These are phyloP conservation scores for Chionoecetes opilio DNA, from an alignment of 1,140 invertebrate genomes.

Conservation along the genomic window DNA sequence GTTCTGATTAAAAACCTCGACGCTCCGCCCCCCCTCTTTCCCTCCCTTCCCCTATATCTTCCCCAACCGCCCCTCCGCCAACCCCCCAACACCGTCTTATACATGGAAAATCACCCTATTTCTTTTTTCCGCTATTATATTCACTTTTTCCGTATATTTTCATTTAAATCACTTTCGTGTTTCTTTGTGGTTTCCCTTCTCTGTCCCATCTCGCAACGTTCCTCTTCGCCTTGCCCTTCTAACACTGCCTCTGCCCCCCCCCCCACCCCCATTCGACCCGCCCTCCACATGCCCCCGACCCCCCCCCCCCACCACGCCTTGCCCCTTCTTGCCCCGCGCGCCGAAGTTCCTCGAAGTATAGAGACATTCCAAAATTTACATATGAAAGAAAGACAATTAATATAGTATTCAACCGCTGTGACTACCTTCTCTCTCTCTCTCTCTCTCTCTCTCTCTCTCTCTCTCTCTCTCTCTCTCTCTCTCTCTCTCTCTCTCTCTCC, in stretches of 20 bases:
- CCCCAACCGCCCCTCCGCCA: no score
- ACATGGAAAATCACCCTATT: no score
- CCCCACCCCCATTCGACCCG: neutral
- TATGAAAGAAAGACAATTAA: constrained; percentile 3
- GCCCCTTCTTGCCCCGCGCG: neutral
- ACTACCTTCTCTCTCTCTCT: neutral
- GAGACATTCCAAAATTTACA: neutral
- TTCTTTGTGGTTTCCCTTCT: no score
- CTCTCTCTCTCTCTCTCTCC: neutral
- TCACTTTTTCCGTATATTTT: no score
- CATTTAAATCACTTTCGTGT: no score
- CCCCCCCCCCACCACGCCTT: neutral
- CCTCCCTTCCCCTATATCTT: neutral
- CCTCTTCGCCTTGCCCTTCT: neutral
- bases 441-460: neutral
- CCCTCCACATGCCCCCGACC: neutral
- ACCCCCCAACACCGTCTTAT: no score
- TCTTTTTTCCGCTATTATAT: no score
- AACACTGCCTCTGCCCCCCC: neutral
- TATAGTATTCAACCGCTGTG: neutral
- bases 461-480: neutral
- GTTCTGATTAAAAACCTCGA: neutral
- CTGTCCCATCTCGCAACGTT: no score
- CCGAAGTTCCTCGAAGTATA: neutral
- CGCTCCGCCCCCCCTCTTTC: neutral